Conservation (phyloP, 2,797 vertebrate species). For the Paramormyrops hopkinsi region DNA sequence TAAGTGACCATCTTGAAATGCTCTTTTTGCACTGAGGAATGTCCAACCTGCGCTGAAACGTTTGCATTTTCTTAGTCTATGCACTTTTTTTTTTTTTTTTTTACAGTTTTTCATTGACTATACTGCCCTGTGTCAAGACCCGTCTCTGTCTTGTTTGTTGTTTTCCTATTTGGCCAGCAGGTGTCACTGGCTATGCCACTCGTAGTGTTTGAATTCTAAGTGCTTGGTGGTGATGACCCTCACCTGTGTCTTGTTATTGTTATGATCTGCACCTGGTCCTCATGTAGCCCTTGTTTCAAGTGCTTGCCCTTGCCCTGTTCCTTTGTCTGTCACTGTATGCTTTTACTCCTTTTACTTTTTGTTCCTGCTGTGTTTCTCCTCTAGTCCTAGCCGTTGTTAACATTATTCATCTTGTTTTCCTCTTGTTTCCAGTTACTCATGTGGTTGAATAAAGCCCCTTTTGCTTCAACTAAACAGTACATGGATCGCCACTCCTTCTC, state of each 20-base stretch:
- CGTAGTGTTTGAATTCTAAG: neutral
- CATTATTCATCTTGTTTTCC: neutral
- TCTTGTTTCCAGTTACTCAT: neutral
- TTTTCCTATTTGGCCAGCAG: neutral
- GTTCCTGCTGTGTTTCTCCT: too few species aligned
- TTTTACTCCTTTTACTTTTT: too few species aligned
- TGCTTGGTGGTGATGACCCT: neutral
- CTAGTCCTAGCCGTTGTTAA: neutral
- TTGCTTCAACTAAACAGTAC: neutral
- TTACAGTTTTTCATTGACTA: too few species aligned
- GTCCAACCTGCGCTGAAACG: too few species aligned
- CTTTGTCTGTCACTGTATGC: too few species aligned
- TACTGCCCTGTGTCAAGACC: too few species aligned
- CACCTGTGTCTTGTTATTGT: neutral
- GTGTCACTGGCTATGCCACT: neutral
- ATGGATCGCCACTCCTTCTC: neutral
- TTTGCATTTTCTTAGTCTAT: too few species aligned
- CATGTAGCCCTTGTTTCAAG: neutral
- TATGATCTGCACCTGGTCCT: neutral
- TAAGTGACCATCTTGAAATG: too few species aligned
- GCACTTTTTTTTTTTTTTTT: too few species aligned
- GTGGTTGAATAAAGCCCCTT: neutral
- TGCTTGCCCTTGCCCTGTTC: too few species aligned
- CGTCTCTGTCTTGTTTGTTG: neutral
- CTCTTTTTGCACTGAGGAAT: too few species aligned